Conservation (phyloP, 2,888 invertebrate genomes). For the Heliconius charithonia region DNA sequence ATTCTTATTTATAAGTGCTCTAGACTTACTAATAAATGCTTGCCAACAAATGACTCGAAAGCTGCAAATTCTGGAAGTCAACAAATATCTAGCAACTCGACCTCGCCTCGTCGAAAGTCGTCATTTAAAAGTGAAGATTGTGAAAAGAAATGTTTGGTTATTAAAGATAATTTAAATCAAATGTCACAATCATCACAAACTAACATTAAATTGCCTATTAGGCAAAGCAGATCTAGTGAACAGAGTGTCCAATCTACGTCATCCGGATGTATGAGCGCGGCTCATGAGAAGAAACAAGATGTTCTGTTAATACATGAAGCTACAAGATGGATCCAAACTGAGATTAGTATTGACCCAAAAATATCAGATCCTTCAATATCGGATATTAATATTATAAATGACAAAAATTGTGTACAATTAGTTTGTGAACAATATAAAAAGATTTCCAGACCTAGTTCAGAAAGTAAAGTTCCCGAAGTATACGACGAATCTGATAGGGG, state of each 20-base stretch:
- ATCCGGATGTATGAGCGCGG: conserved; percentile 35
- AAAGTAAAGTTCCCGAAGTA: conserved; percentile 33
- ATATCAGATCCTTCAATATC: conserved; percentile 70
- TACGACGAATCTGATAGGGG: conserved; percentile 19
- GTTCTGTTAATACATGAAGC: conserved; percentile 54
- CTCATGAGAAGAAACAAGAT: conserved; percentile 26
- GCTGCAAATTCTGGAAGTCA: conserved; percentile 36
- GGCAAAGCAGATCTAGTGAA: conserved; percentile 50
- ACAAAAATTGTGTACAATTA: conserved; percentile 59
- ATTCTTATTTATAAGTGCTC: conserved; percentile 69
- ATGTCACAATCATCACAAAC: conserved; percentile 71
- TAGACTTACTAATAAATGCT: conserved; percentile 56
- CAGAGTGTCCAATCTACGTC: conserved; percentile 50
- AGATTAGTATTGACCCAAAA: conserved; percentile 75
- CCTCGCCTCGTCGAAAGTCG: conserved; percentile 39
- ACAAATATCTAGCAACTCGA: conserved; percentile 38
- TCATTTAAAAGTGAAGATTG: conserved; percentile 43
- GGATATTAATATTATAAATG: conserved; percentile 67
- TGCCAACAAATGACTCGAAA: conserved; percentile 52
- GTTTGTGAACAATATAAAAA: conserved; percentile 60
- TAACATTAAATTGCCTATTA: conserved; percentile 56
- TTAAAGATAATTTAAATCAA: conserved; percentile 41
- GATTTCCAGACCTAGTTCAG: conserved; percentile 43
- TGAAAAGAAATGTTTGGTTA: conserved; percentile 43
- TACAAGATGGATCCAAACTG: conserved; percentile 72